A percentile compares a stretch with the other conserved stretches of the same genome.
Conservation (phyloP, 2,888 invertebrate species). For the Pheosia gnoma region DNA sequence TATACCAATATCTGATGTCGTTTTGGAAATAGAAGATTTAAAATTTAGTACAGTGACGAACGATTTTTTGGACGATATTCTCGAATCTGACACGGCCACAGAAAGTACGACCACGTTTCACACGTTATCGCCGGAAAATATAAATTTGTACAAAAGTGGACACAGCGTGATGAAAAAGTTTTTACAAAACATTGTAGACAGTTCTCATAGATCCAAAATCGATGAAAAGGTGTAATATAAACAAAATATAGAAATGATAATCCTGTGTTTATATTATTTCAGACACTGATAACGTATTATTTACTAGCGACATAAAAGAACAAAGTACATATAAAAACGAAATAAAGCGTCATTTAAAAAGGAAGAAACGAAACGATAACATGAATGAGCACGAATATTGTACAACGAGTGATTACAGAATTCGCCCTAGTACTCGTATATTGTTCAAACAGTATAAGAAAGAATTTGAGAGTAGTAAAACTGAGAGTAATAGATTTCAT, state of each 20-base stretch:
- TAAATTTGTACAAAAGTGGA: slow-evolving; percentile 52
- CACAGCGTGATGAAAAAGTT: slow-evolving; percentile 59
- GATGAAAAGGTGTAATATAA: slow-evolving; percentile 14
- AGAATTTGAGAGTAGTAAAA: slow-evolving; percentile 5
- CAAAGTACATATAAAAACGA: slow-evolving; percentile 2
- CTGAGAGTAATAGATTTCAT: slow-evolving; percentile 8
- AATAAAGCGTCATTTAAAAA: slow-evolving; percentile 5
- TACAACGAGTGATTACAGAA: slow-evolving; percentile 5
- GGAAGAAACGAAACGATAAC: slow-evolving; percentile 10
- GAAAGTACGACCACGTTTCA: slow-evolving; percentile 51
- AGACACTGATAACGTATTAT: slow-evolving; percentile 17
- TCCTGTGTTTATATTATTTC: slow-evolving; percentile 18
- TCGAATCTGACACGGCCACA: slow-evolving; percentile 63
- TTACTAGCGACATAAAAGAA: not conserved
- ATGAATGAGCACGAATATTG: slow-evolving; percentile 5
- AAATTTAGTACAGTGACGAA: slow-evolving; percentile 62
- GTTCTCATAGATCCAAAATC: slow-evolving; percentile 18
- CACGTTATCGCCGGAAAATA: slow-evolving; percentile 48
- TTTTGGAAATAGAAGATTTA: slow-evolving; percentile 67
- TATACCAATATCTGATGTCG: slow-evolving; percentile 59
- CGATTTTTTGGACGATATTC: slow-evolving; percentile 73
- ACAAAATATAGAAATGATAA: slow-evolving; percentile 7
- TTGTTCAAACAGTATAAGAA: slow-evolving; percentile 7
- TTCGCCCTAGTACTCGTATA: slow-evolving; percentile 7
- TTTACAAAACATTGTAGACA: slow-evolving; percentile 53